Percentiles rank a stretch among this genome's conserved stretches.
phyloP scores from a whole-genome alignment of 2,113 vertebrate genomes.

The Heterocephalus glaber region DNA sequence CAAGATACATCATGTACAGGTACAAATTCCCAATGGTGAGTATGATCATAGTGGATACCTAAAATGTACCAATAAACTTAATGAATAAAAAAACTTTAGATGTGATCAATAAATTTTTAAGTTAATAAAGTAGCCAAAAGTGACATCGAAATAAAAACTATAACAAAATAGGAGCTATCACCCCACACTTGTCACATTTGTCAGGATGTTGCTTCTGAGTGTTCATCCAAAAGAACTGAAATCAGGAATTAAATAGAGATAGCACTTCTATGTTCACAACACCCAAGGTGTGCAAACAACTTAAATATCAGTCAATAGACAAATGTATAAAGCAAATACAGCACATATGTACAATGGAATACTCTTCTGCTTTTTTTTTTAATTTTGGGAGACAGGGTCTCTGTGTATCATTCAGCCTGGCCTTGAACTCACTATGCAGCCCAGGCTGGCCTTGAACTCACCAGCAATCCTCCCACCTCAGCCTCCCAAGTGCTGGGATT shows the following conservation, averaged over 20 bases:
- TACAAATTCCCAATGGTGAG: too few relatives aligned
- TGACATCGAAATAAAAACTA: background rate
- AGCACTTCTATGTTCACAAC: background rate
- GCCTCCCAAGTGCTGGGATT: too few relatives aligned
- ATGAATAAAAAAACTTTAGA: too few relatives aligned
- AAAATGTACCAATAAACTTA: too few relatives aligned
- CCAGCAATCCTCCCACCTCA: too few relatives aligned
- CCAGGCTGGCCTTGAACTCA: too few relatives aligned
- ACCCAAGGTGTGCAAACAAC: background rate
- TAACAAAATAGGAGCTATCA: background rate
- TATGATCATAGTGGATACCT: too few relatives aligned
- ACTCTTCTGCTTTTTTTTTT: background rate
- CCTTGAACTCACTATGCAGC: too few relatives aligned
- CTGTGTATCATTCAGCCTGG: too few relatives aligned
- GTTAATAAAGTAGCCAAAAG: background rate
- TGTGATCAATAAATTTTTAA: background rate
- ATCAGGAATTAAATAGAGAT: background rate
- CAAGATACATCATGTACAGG: too few relatives aligned
- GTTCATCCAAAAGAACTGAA: background rate
- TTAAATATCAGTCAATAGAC: background rate
- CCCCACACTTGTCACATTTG: background rate
- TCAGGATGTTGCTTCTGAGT: background rate
- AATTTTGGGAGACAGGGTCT: too few relatives aligned
- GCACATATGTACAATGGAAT: too few relatives aligned
- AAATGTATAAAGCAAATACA: background rate